Conservation (phyloP, 2,888 invertebrate genomes). For the Temnothorax unifasciatus region DNA sequence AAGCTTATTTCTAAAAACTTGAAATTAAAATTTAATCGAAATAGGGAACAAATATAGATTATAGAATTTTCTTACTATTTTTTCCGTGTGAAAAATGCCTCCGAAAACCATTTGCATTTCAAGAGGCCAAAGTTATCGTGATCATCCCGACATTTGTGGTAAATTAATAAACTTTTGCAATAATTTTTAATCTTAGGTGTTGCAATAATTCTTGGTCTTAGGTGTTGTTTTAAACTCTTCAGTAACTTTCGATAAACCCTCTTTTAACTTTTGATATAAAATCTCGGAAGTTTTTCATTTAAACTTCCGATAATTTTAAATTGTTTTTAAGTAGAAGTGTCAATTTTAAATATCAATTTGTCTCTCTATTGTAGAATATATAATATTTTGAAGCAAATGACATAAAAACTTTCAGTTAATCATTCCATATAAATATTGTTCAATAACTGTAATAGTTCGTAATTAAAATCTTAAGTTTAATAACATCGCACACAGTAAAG, state of each 20-base stretch:
- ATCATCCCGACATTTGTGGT: not conserved
- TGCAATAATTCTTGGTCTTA: not conserved
- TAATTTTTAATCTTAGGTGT: not conserved
- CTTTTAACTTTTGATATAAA: not conserved
- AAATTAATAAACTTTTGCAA: not conserved
- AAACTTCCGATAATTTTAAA: not conserved
- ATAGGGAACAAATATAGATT: too few relatives aligned
- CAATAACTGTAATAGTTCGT: not conserved
- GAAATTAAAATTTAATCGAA: too few relatives aligned
- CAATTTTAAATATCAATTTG: constrained; percentile 8
- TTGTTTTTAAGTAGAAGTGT: not conserved
- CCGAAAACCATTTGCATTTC: too few relatives aligned
- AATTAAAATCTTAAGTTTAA: not conserved
- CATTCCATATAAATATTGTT: not conserved
- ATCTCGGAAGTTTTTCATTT: not conserved
- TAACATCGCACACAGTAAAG: not conserved
- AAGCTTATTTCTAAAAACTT: too few relatives aligned
- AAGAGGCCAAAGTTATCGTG: too few relatives aligned
- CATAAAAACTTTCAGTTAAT: not conserved
- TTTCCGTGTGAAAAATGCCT: too few relatives aligned
- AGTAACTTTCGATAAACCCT: not conserved
- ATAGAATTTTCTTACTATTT: too few relatives aligned
- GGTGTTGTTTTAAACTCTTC: not conserved
- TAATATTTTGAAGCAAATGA: not conserved
- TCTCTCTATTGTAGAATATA: not conserved